phyloP scores from a whole-genome alignment of 2,888 invertebrate species.

The Dermolepida albohirtum region DNA sequence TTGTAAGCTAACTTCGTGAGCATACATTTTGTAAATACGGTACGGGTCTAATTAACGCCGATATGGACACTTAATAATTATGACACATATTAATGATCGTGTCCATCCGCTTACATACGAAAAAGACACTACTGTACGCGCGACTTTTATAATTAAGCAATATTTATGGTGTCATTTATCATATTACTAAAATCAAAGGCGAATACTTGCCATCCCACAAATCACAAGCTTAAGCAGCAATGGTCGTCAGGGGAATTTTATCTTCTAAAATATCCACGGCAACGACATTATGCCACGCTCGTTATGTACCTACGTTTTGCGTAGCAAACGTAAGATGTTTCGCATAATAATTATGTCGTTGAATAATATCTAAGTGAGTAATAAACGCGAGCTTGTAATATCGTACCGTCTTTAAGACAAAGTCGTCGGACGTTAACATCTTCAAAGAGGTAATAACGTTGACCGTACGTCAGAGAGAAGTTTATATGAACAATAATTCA shows the following conservation, averaged over 20 bases:
- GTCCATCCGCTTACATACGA: conserved; percentile 10
- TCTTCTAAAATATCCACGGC: conserved; percentile 23
- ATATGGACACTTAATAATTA: conserved; percentile 30
- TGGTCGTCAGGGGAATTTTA: conserved; percentile 9
- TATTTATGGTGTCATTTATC: conserved; percentile 42
- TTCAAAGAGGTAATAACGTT: too few species aligned
- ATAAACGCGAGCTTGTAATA: conserved; percentile 2
- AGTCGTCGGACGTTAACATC: too few species aligned
- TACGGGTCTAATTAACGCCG: conserved; percentile 31
- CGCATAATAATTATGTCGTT: conserved; percentile 22
- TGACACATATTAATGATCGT: conserved; percentile 29
- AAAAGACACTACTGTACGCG: conserved; percentile 31
- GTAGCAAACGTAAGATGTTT: conserved; percentile 3
- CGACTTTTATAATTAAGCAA: conserved; percentile 42
- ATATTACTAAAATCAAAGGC: conserved; percentile 40
- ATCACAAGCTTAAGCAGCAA: conserved; percentile 36
- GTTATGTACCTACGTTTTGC: background rate
- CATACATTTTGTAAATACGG: background rate
- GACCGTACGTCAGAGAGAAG: too few species aligned
- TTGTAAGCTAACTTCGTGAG: too few species aligned
- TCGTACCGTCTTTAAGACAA: background rate
- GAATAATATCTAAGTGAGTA: conserved; percentile 12
- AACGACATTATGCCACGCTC: background rate
- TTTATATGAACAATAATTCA: too few species aligned
- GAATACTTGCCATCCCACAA: conserved; percentile 34